phyloP scores from a whole-genome alignment of 1,140 invertebrate genomes.

The Ladona fulva region DNA sequence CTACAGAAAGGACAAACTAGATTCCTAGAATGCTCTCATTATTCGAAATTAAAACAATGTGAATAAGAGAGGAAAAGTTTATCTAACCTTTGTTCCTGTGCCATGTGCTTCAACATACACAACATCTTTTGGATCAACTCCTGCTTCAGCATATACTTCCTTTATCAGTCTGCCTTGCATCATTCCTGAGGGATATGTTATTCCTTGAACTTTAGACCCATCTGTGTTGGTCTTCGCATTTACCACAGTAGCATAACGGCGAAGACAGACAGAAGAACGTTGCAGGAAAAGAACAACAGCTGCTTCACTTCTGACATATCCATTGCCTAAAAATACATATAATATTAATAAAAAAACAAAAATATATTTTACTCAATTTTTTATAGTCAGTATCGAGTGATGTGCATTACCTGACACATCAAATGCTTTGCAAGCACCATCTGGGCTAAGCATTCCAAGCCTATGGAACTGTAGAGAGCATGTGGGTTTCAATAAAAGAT shows the following conservation, averaged over 20 bases:
- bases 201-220: slow-evolving; percentile 75
- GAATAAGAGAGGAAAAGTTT: not conserved
- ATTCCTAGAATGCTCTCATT: slow-evolving; percentile 21
- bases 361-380: not conserved
- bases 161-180: slow-evolving; percentile 80
- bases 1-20: slow-evolving; percentile 17
- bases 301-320: slow-evolving; percentile 88
- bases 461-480: slow-evolving; percentile 87
- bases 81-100: slow-evolving; percentile 75
- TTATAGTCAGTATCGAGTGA: not conserved
- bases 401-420: slow-evolving; percentile 59
- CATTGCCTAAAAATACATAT: slow-evolving; percentile 46
- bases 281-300: slow-evolving; percentile 73
- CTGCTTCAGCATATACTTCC: slow-evolving; percentile 73
- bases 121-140: slow-evolving; percentile 71
- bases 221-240: slow-evolving; percentile 84
- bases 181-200: slow-evolving; percentile 81
- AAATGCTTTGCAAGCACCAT: slow-evolving; percentile 89
- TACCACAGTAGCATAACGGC: slow-evolving; percentile 78
- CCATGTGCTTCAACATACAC: slow-evolving; percentile 92
- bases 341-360: slow-evolving; percentile 8
- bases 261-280: slow-evolving; percentile 57
- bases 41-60: slow-evolving; percentile 6
- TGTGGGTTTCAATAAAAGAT: slow-evolving; percentile 76
- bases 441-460: slow-evolving; percentile 78